Evolutionary conservation across 2,797 vertebrate species (phyloP), one percentile per base, ranked within the genome.

Genomic region (Bryconaethiops microstoma): DNA sequence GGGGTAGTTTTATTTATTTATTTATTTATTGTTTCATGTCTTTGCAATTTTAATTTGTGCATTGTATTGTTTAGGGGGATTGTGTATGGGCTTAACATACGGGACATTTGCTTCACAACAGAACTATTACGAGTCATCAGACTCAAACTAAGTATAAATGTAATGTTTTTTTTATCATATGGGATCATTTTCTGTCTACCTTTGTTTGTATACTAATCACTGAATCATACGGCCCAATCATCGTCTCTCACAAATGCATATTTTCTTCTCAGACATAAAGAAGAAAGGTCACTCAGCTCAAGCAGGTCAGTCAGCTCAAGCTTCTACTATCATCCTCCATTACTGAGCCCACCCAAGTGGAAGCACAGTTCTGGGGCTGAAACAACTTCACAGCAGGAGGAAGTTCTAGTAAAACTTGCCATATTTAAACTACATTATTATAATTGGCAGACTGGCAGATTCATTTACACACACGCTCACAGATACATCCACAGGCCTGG

Each of bases 261-360:
- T 55, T 21, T 1, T 21, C 8, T 10, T 7, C n/a, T 42, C 40
- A 57, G 57, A 25, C 6, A 7, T 17, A 59, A 42, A 57, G 21
- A 40, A 5, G 1, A 29, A 60, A 40, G 62, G 76, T n/a, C n/a
- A n/a, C n/a, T n/a, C n/a, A n/a, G n/a, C n/a, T n/a, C n/a, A n/a
- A n/a, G 21, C 50, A 59, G 62, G 71, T 78, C 50, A 72, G 71
- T n/a, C 55, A 48, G 42, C 35, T 42, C 7, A 48, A 63, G 62
- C 65, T 80, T 86, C 77, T 82, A 57, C 70, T 64, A 73, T 64
- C 16, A 68, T 77, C 85, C 79, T 92, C 89, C 91, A 86, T 87
- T 89, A 92, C 90, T 82, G 57, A 74, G 74, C 25, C 17, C 79
- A 87, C 82, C 42, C 64, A 80, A 86, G 87, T 87, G 83, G 83